These are phyloP conservation scores for Dufourea novaeangliae DNA, from an alignment of 1,140 invertebrate species.

Conservation along the genomic window DNA sequence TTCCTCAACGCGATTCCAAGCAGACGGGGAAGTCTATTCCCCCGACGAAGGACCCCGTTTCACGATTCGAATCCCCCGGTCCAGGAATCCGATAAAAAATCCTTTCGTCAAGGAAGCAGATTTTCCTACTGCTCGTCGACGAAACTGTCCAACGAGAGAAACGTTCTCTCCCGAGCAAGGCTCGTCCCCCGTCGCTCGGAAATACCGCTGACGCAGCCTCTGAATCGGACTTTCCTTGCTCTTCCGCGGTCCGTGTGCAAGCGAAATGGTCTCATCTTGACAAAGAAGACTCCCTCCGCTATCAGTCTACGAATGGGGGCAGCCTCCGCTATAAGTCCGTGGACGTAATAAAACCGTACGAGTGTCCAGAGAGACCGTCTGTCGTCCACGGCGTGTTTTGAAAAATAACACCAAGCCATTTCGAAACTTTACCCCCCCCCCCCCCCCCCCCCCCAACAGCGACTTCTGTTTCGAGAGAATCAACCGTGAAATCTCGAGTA, in stretches of 20 bases:
- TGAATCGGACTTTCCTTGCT: not conserved
- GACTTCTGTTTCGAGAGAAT: not conserved
- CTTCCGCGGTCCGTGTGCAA: not conserved
- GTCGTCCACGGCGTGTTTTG: not conserved
- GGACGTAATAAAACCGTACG: constrained; percentile 13
- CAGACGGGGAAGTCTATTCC: not conserved
- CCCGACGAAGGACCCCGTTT: not conserved
- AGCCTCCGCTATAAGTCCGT: not conserved
- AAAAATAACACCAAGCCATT: not conserved
- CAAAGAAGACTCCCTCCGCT: not conserved
- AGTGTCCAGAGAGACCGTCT: not conserved
- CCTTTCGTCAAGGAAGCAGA: not conserved
- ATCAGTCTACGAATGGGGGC: not conserved
- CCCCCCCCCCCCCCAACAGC: too few species aligned
- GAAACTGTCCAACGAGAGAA: not conserved
- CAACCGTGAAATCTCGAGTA: not conserved
- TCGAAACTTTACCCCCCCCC: not conserved
- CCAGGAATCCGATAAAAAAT: not conserved
- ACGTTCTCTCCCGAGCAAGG: not conserved
- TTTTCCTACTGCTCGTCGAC: not conserved
- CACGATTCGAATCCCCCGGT: not conserved
- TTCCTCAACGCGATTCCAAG: not conserved
- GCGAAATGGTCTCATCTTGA: not conserved
- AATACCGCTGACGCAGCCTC: constrained; percentile 15
- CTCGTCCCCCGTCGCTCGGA: not conserved